Conservation (phyloP, 2,888 invertebrate genomes). For the Selenia dentaria region DNA sequence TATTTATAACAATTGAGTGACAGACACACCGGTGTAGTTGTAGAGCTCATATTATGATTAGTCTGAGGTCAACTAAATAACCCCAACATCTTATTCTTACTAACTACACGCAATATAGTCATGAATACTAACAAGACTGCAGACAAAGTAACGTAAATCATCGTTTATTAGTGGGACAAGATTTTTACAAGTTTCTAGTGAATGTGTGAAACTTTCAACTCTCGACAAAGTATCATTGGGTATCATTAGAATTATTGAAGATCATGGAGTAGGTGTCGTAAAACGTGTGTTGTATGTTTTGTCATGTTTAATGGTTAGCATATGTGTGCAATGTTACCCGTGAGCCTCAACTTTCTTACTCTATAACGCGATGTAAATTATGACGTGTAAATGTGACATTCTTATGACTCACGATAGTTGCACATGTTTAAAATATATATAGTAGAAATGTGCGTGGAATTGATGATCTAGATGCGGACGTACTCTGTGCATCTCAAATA, state of each 20-base stretch:
- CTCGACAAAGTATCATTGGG: background rate
- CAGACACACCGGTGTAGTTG: too few relatives aligned
- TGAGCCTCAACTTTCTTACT: constrained; percentile 12
- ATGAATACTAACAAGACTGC: constrained; percentile 4
- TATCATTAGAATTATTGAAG: constrained; percentile 23
- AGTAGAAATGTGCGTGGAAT: background rate
- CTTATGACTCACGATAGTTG: constrained; percentile 9
- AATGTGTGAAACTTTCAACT: constrained; percentile 22
- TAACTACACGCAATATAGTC: background rate
- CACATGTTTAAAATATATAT: constrained; percentile 8
- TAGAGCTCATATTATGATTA: too few relatives aligned
- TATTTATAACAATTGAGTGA: too few relatives aligned
- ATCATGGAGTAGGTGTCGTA: constrained; percentile 21
- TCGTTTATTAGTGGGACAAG: constrained; percentile 8
- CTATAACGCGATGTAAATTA: constrained; percentile 15
- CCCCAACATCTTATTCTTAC: constrained; percentile 1
- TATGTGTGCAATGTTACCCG: constrained; percentile 12
- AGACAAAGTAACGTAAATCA: constrained; percentile 10
- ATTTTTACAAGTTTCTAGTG: constrained; percentile 16
- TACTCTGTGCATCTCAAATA: too few relatives aligned
- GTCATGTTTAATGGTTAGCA: constrained; percentile 20
- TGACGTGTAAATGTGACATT: constrained; percentile 10
- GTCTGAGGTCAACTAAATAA: constrained; percentile 3
- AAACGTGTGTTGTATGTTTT: constrained; percentile 16
- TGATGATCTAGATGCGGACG: background rate